phyloP scores from a whole-genome alignment of 2,113 vertebrate genomes.

The Ctenodactylus gundi region DNA sequence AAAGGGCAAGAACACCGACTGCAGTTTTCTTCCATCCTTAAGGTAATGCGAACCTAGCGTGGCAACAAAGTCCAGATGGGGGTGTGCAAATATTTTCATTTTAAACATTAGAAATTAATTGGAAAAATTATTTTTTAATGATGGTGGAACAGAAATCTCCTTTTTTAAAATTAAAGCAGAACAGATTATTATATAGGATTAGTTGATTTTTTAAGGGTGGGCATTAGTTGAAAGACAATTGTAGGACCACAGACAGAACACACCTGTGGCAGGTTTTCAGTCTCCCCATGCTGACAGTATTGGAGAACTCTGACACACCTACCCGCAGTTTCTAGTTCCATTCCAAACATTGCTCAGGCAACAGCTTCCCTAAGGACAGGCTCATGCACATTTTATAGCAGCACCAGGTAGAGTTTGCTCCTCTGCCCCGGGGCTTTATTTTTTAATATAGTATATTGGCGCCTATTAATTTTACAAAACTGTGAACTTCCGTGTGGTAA shows the following conservation, averaged over 20 bases:
- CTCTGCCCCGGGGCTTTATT: neutral
- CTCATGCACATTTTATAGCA: neutral
- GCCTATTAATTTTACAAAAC: too few species aligned
- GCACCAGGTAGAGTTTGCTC: neutral
- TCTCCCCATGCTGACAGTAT: rapidly evolving
- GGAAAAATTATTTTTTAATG: neutral
- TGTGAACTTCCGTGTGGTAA: too few species aligned
- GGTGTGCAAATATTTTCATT: neutral
- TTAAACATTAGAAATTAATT: neutral
- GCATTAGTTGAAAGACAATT: neutral
- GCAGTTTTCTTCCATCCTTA: neutral
- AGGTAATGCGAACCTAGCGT: neutral
- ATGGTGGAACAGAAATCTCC: neutral
- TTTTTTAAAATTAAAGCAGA: neutral
- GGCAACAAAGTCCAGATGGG: neutral
- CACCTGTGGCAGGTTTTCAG: neutral
- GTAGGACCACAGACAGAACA: neutral
- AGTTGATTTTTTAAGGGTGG: neutral
- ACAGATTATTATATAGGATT: neutral
- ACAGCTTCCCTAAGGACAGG: neutral
- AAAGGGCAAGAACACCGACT: rapidly evolving
- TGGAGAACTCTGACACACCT: too few species aligned
- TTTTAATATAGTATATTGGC: too few species aligned
- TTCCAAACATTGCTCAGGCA: neutral
- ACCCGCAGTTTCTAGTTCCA: neutral